Base-by-base conservation (phyloP, 2,113 vertebrate species). In the Panthera leo region DNA sequence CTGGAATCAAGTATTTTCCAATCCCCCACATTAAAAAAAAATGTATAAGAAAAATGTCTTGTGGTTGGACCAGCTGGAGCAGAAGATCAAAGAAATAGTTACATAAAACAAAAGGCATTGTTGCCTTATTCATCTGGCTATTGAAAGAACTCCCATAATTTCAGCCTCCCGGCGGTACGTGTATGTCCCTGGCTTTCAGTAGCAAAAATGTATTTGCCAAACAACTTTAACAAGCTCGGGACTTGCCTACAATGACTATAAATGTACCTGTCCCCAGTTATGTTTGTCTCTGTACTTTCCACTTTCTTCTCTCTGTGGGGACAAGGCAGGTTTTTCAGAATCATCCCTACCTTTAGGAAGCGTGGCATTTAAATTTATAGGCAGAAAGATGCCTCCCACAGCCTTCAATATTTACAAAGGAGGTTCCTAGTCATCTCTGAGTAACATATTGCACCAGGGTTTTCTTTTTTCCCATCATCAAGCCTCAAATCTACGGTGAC, bases 181-280 rank as follows among this genome's bases (percentile, higher is more conserved):
- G 58, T 61, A 61, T 9, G 9, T 65, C 63, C 48, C 82, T 34
- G 51, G n/a, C 89, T 88, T 80, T 92, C 67, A 29, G 65, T 58
- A 94, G 96, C 95, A 89, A 94, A 71, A 97, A 76, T 42, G 45
- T 61, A 36, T 89, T 91, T 95, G 85, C 80, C 68, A 82, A 89
- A 65, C 36, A 78, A 18, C 58, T 73, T 92, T 84, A 31, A 90
- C 39, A 90, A 96, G 53, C 78, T 94, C 55, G 31, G 75, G n/a
- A 53, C 65, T 85, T 67, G 3, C 34, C 27, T 2, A 89, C 55
- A 86, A n/a, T 80, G 42, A 29, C 55, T 70, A 1, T 31, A 1
- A 53, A 25, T 21, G 15, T 51, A 51, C 19, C 21, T 91, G 79
- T 53, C 34, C 29, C 80, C 61, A 63, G 1, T 82, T 91, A 86